Base-by-base conservation (phyloP, 2,797 vertebrate species). In the Pseudomugil tenellus region DNA sequence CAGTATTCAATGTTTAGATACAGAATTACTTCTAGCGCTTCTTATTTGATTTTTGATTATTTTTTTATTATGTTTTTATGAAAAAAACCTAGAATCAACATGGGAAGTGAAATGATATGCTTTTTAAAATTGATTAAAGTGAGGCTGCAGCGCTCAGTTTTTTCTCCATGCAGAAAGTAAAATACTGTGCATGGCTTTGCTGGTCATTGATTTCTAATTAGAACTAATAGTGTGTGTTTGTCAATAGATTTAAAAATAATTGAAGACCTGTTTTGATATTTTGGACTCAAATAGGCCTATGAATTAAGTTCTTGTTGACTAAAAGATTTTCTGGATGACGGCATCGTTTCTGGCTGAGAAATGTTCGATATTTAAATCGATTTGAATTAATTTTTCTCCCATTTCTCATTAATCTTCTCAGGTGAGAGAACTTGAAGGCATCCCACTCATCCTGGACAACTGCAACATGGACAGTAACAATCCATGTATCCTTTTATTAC, bases 401-500 rank as follows among this genome's bases (percentile, higher is more conserved):
- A 11, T 41, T 1, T 39, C 26, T 26, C 57, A 9, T 10, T 23
- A 4, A 58, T 89, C 80, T 83, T 41, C 76, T 52, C 80, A 99
- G 98, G 95, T 98, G 58, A 94, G 94, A 63, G 94, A 96, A 19
- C 89, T 98, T 72, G 96, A 98, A 2, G 97, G 97, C 63, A 94
- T 99, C 69, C 92, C 97, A 0, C 92, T 99, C 83, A 96, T 99
- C 81, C 83, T 99, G 92, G 98, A 99, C 92, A 98, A 94, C 94
- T 98, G 97, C 93, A 95, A 82, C 88, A 92, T 96, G 3, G 97
- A 99, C 87, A 96, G 96, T 94, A 96, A 96, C 89, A 99, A 99
- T 80, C 98, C 98, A 9, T 98, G 98, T 99, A 99, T 99, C 98
- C 98, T 98, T n/a, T 96, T 81, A 23, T 31, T 13, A 25, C n/a